Conservation (phyloP, 2,888 invertebrate species). For the Ochropleura plecta region DNA sequence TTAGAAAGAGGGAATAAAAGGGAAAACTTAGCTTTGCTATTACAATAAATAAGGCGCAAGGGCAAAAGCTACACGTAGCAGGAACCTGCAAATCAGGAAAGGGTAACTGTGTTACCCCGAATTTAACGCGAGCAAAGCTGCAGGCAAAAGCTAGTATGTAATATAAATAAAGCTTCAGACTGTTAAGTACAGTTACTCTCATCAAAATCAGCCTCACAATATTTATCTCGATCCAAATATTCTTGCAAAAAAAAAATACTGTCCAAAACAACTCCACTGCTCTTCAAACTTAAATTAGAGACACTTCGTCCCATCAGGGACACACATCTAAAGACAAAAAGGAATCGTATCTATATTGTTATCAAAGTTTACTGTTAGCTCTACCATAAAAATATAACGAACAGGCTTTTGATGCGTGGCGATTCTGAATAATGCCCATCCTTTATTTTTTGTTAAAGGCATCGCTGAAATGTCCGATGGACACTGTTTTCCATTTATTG, state of each 20-base stretch:
- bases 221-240: constrained; percentile 25
- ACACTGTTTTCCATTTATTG: constrained; percentile 67
- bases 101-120: too few species aligned
- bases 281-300: constrained; percentile 38
- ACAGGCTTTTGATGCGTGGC: constrained; percentile 61
- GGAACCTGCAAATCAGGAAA: too few species aligned
- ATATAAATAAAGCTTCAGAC: background rate
- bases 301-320: constrained; percentile 27
- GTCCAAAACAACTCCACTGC: constrained; percentile 8
- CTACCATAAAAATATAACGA: constrained; percentile 66
- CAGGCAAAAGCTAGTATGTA: too few species aligned
- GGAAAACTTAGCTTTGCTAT: too few species aligned
- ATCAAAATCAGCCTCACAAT: background rate
- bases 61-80: too few species aligned
- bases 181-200: background rate
- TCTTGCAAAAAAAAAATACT: background rate
- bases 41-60: too few species aligned
- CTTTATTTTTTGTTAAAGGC: constrained; percentile 63
- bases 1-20: too few species aligned
- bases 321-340: constrained; percentile 54
- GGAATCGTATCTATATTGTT: constrained; percentile 58
- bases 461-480: constrained; percentile 60
- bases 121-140: too few species aligned
- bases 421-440: constrained; percentile 63
- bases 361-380: constrained; percentile 59